Percentiles rank a stretch among this genome's conserved stretches.
These are phyloP conservation scores for Tetranychus truncatus DNA, from an alignment of 2,888 invertebrate species.

Conservation along the genomic window DNA sequence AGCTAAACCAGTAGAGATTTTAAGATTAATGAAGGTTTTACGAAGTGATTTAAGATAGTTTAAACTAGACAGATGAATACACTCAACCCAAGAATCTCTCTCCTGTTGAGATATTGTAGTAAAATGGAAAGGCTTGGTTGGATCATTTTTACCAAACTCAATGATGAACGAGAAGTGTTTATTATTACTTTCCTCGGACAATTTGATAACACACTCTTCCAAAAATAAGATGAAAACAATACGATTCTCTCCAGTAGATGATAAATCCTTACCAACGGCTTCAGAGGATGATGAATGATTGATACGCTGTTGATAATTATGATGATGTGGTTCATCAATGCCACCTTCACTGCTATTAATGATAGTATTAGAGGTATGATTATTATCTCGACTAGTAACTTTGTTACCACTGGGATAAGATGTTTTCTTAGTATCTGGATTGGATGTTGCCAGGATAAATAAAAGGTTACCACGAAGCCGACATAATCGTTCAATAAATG, in stretches of 20 bases:
- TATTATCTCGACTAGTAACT: not conserved
- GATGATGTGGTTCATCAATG: not conserved
- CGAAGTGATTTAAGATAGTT: constrained; percentile 48
- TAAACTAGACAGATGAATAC: constrained; percentile 64
- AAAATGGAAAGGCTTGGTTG: constrained; percentile 13
- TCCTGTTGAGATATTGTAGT: constrained; percentile 36
- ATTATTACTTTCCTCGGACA: constrained; percentile 35
- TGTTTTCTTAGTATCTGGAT: not conserved
- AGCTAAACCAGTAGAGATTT: not conserved
- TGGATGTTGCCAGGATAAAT: constrained; percentile 37
- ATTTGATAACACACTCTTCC: constrained; percentile 61
- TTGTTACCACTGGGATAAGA: not conserved
- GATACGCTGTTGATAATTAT: not conserved
- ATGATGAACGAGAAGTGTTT: constrained; percentile 15
- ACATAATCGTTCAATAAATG: constrained; percentile 66
- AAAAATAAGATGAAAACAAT: constrained; percentile 51
- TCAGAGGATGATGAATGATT: not conserved
- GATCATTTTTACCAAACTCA: constrained; percentile 12
- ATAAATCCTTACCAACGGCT: not conserved
- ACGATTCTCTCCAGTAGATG: not conserved
- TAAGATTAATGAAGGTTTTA: constrained; percentile 11
- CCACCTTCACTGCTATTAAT: not conserved
- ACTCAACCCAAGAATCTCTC: constrained; percentile 64
- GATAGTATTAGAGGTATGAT: not conserved
- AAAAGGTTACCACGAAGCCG: constrained; percentile 74